Evolutionary conservation across 2,113 vertebrate species (phyloP), one percentile per base, ranked within the genome.

Genomic region (Brachirus orientalis): DNA sequence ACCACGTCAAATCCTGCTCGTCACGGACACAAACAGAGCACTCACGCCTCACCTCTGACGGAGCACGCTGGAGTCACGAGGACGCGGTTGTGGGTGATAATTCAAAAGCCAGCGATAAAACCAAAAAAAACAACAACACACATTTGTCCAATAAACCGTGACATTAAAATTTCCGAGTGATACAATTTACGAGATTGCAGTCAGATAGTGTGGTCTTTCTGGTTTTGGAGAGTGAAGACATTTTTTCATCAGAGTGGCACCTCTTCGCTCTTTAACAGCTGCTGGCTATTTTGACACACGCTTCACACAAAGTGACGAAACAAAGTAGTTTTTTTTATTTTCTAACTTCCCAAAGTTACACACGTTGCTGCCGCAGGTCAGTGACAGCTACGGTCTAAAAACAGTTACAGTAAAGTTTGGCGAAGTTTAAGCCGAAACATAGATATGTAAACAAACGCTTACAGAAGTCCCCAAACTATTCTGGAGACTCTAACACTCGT

Each of bases 31-130:
- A 0, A 48, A 2, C 28, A 12, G 33, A n/a, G 62, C 28, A 19
- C 28, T 56, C 57, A 40, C 20, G 18, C 57, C 38, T 44, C 33
- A 28, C 45, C 2, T n/a, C 19, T 38, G n/a, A 64, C 28, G 18
- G 2, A 20, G 0, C 19, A 20, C 19, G 38, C 36, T 28, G 8
- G 10, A 58, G 72, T 84, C 69, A 87, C 73, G 72, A 41, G 55
- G n/a, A 7, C 2, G 1, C 8, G 28, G 8, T 60, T 38, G 40
- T 17, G 20, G 18, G 7, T 14, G 10, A 43, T 43, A 13, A 43
- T 69, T 51, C 12, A 6, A 9, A 18, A 8, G 19, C 4, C 0
- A 1, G 2, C 28, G 6, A 28, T 28, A 28, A 28, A 28, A 28
- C 28, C 28, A 28, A 28, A 43, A 5, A 3, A 40, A 2, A 40